Conservation (phyloP, 2,113 vertebrate species). For the Sialia sialis region DNA sequence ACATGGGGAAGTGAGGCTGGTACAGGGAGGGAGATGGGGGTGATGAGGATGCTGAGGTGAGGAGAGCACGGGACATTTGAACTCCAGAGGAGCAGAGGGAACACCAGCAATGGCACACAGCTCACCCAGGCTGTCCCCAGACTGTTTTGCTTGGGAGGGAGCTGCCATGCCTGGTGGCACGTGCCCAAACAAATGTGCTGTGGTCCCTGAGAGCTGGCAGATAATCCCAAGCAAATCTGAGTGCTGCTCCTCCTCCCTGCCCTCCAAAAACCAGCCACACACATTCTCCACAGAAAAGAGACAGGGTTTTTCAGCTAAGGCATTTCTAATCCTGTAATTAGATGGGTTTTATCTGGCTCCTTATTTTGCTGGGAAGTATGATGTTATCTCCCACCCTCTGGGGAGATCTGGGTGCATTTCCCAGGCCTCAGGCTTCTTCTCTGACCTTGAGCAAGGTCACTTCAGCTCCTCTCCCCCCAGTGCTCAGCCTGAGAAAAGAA, state of each 20-base stretch:
- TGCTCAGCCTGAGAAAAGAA: not conserved
- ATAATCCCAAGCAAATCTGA: not conserved
- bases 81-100: not conserved
- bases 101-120: not conserved
- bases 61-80: accelerated
- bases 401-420: not conserved
- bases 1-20: not conserved
- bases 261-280: not conserved
- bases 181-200: not conserved
- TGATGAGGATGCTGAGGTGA: accelerated
- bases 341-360: not conserved
- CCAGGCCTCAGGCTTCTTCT: not conserved
- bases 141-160: not conserved
- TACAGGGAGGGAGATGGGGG: not conserved
- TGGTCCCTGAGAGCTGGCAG: not conserved
- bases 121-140: not conserved
- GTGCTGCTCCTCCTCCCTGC: not conserved
- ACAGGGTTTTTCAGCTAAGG: not conserved
- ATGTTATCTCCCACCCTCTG: not conserved
- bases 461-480: not conserved
- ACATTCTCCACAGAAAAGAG: not conserved
- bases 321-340: not conserved
- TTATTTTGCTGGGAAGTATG: not conserved
- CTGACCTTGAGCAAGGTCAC: not conserved
- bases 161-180: not conserved